Percentiles rank a stretch among this genome's conserved stretches.
These are phyloP conservation scores for Encarsia formosa DNA, from an alignment of 2,888 invertebrate genomes.

Conservation along the genomic window DNA sequence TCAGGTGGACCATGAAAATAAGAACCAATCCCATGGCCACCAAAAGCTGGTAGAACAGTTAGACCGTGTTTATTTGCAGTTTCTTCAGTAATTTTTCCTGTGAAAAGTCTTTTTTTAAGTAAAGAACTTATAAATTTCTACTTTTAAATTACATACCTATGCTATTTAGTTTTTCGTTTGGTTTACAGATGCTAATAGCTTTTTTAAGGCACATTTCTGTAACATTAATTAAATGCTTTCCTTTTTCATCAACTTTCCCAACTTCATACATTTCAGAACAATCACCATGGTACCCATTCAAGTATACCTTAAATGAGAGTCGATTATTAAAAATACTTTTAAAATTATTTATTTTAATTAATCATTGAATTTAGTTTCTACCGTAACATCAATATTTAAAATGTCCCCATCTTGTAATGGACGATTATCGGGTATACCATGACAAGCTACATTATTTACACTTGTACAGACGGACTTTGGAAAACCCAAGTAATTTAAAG, in stretches of 20 bases:
- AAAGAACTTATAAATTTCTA: background rate
- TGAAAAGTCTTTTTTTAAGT: constrained; percentile 12
- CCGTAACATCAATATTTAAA: constrained; percentile 86
- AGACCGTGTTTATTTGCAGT: constrained; percentile 62
- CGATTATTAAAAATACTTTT: constrained; percentile 2
- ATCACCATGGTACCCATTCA: constrained; percentile 86
- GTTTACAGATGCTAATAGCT: constrained; percentile 57
- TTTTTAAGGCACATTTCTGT: constrained; percentile 68
- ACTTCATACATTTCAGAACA: constrained; percentile 82
- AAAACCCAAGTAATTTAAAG: constrained; percentile 76
- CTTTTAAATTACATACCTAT: constrained; percentile 50
- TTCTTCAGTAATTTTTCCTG: constrained; percentile 62
- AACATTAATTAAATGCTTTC: constrained; percentile 63
- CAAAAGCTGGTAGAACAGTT: constrained; percentile 72
- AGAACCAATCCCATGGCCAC: constrained; percentile 89
- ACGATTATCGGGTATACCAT: constrained; percentile 87
- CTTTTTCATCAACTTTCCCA: constrained; percentile 77
- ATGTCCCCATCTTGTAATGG: constrained; percentile 82
- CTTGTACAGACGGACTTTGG: constrained; percentile 91
- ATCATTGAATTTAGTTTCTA: constrained; percentile 47
- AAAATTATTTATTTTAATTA: constrained; percentile 1
- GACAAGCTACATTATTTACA: constrained; percentile 86
- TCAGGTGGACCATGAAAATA: constrained; percentile 93
- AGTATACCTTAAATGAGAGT: constrained; percentile 63
- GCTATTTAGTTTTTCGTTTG: constrained; percentile 52